Base-by-base conservation (phyloP, 2,888 invertebrate species). In the Anagyrus pseudococci region DNA sequence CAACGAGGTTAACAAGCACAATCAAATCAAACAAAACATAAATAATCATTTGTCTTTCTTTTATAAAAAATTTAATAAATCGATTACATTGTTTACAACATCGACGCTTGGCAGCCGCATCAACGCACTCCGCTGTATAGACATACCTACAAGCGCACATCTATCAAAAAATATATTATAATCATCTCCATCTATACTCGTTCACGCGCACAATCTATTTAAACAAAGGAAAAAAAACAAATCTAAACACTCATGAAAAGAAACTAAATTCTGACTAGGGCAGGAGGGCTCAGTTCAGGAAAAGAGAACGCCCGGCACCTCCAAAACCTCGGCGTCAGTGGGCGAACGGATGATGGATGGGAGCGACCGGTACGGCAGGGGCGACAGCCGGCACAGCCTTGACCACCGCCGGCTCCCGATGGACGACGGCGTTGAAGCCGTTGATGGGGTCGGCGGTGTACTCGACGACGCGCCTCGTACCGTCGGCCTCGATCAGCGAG, bases 341-440 rank as follows among this genome's bases (percentile, higher is more conserved):
- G 22, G 10, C 19, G 23, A 52, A 46, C 4, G 57, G 62, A 53
- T 57, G n/a, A n/a, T n/a, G n/a, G n/a, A n/a, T 67, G 6, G 71
- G 70, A 8, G 66, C 64, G 1, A 62, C 68, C 25, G 66, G 66
- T 33, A 67, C 54, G 8, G 52, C 52, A 37, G 40, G 37, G 2
- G 52, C 52, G 23, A 37, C 56, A 2, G 58, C 59, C 20, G 44
- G 49, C 10, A 68, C 71, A 8, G 72, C 71, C 50, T 72, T 73
- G 3, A 77, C 68, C 13, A 69, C 62, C 4, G 71, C 72, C 10
- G 74, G 73, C 46, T 75, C 72, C 20, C 71, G 67, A 78, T 75
- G 77, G 69, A 85, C 73, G 17, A 74, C 73, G 19, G 75, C 75
- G 58, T 74, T 74, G 67, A 74, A 74, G 22, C 75, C 73, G 57